Evolutionary conservation across 1,140 invertebrate species (phyloP).

Genomic region (Caenorhabditis tropicalis): DNA sequence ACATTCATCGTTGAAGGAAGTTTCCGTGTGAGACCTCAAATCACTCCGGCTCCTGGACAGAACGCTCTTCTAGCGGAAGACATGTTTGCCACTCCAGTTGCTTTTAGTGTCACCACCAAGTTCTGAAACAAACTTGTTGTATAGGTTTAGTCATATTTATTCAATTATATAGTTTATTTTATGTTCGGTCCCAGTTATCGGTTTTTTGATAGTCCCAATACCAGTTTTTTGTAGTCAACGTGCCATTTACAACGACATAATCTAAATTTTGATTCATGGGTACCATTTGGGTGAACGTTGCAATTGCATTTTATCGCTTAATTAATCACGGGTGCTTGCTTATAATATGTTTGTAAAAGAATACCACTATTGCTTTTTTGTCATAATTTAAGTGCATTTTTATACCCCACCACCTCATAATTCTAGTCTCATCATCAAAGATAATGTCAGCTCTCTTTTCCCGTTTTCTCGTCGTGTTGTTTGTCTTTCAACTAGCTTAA

Average conservation of each 20-base stretch:
- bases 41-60: conserved; percentile 8
- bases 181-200: neutral
- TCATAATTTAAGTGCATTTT: neutral
- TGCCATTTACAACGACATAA: conserved; percentile 18
- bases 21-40: conserved; percentile 60
- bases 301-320: conserved; percentile 37
- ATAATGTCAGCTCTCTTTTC: neutral
- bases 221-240: neutral
- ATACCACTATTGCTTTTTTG: neutral
- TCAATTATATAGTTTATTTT: neutral
- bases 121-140: neutral
- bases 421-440: neutral
- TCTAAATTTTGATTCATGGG: conserved; percentile 6
- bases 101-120: conserved; percentile 49
- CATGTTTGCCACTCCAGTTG: conserved; percentile 33
- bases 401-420: neutral
- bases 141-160: neutral
- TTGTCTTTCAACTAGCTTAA: conserved; percentile 22
- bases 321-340: neutral
- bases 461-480: neutral
- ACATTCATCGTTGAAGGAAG: conserved; percentile 55
- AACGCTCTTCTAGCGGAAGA: conserved; percentile 7
- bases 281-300: conserved; percentile 7
- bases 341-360: neutral
- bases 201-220: neutral